Evolutionary conservation across 2,113 vertebrate species (phyloP), one percentile per base, ranked within the genome.

Genomic region (Phaetusa simplex): DNA sequence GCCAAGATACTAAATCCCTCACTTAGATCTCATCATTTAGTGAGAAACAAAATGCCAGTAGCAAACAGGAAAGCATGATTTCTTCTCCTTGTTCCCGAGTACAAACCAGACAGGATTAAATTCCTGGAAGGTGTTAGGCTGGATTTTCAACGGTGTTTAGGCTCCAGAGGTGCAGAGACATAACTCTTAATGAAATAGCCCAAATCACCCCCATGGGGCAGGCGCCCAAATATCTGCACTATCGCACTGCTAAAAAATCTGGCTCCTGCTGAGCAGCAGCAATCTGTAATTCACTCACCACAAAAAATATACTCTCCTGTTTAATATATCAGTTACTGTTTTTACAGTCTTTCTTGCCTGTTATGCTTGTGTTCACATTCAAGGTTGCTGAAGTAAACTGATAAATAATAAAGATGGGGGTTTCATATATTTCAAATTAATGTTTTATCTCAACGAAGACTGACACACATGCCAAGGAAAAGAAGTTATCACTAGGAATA

Each of bases 401-500:
- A 82, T 80, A 91, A 93, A 79, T 82, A 87, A 87, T 81, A 65
- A 93, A 82, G 56, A 94, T 50, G 36, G 0, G 0, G 6, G 6
- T 8, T 38, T 93, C 76, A 76, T 82, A 20, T 43, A 87, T 53
- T 89, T 89, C 52, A 80, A 91, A 59, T 88, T 5, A 93, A 55
- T 34, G 90, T 95, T 92, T 94, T 90, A 92, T 96, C 95, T 94
- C 45, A 56, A 14, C 0, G 4, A 43, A 82, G 56, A 82, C 58
- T 86, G 74, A 80, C 58, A 85, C 40, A 61, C 30, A 52, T 23
- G 27, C 62, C 95, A 93, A 96, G 82, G 87, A 59, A 61, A 93
- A 95, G 58, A 89, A 30, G 42, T 82, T 96, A 96, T 95, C 93
- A 73, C 58, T 53, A 72, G 84, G 36, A 93, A 90, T 82, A 82